Evolutionary conservation across 2,797 vertebrate species (phyloP), one percentile per base, ranked within the genome.

Genomic region (Microtus californicus): DNA sequence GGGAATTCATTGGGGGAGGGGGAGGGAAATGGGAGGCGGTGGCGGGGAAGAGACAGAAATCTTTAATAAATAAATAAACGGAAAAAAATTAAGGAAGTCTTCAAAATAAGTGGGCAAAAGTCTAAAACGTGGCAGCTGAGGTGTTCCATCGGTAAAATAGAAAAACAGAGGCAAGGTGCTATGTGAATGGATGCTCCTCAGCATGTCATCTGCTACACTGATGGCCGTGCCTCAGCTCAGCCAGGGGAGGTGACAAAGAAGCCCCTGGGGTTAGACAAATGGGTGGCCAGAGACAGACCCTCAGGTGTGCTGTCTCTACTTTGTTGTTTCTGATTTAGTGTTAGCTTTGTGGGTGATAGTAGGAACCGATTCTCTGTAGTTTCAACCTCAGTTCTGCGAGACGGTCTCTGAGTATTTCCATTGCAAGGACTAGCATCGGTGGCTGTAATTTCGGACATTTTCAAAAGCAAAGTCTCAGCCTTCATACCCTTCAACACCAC

Each of bases 301-400:
- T 61, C 37, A 14, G 3, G 2, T 23, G 61, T 79, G 13, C 37
- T 45, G 71, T 59, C 73, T 63, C 74, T 78, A 43, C 71, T n/a
- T 8, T 27, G n/a, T 48, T 94, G 29, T 76, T 81, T 90, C 76
- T 56, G 51, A 56, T 80, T 71, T 77, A 34, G 10, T 77, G 89
- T 85, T 61, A 31, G 31, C 27, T 93, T 90, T 86, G 73, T 85
- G 81, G n/a, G 74, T 67, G 12, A 17, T 37, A 43, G 76, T n/a
- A 63, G 27, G 11, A 78, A 40, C 3, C 78, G 77, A 37, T 76
- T 96, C n/a, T 89, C 79, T 87, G 63, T 54, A 78, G 17, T 87
- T 61, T 79, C 73, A 19, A 34, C 71, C 69, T 19, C 76, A 8
- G 29, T 61, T 88, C 6, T 88, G 12, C 65, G 48, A 88, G 10